These are phyloP conservation scores for Parthenolecanium corni DNA, from an alignment of 2,888 invertebrate species.

Conservation along the genomic window DNA sequence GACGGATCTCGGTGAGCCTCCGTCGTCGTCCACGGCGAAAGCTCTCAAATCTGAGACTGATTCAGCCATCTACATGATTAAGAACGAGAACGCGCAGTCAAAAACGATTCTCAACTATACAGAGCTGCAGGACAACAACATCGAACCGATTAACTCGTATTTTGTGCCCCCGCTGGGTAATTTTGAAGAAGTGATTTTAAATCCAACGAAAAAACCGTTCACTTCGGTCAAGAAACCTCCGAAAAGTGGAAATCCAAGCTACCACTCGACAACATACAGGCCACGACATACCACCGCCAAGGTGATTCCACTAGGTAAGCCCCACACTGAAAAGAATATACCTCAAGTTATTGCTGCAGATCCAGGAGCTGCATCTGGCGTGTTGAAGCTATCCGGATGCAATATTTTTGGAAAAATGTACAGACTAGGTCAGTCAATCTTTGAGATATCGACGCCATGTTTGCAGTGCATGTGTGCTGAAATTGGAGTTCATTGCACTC, in stretches of 20 bases:
- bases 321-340: neutral
- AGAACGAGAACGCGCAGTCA: neutral
- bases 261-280: neutral
- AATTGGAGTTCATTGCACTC: constrained; percentile 64
- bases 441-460: constrained; percentile 81
- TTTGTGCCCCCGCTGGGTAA: neutral
- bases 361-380: constrained; percentile 7
- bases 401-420: constrained; percentile 76
- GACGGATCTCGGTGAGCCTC: no score
- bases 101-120: neutral
- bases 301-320: neutral
- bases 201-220: neutral
- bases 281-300: constrained; percentile 4
- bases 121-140: neutral
- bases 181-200: constrained; percentile 1
- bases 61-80: constrained; percentile 3
- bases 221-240: neutral
- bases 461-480: constrained; percentile 86
- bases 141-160: neutral
- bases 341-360: constrained; percentile 4
- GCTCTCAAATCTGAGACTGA: neutral
- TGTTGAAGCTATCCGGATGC: constrained; percentile 52
- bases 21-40: neutral
- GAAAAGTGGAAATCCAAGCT: neutral
- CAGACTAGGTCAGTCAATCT: constrained; percentile 71